Evolutionary conservation across 2,113 vertebrate species (phyloP), one percentile per base, ranked within the genome.

Genomic region (Dipodomys ordii): DNA sequence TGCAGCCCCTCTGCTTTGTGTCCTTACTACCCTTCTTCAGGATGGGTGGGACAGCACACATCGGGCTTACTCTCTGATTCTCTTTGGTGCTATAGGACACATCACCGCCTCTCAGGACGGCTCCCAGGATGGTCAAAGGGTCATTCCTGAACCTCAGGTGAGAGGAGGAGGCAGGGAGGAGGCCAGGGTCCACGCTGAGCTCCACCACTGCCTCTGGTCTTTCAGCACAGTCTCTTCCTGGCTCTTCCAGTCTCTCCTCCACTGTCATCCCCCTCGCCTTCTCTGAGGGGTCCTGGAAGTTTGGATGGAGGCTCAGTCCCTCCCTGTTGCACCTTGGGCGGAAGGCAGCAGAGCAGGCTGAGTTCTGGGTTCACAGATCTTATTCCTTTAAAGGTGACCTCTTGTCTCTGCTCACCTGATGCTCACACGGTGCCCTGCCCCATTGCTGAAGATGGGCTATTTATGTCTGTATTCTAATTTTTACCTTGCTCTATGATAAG

Each of bases 71-170:
- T 0, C 64, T 73, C 28, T 25, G 39, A 73, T 92, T 93, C 78
- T 81, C 7, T n/a, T 97, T 62, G 96, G n/a, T 39, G 86, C 77
- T 7, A 0, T 86, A 98, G 98, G 92, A 78, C 96, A 91, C 74
- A 67, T 32, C 39, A 44, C 23, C 11, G 69, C 91, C 9, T 76
- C 83, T 53, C 44, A 6, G 72, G 94, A 67, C 6, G 0, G 18
- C 7, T 49, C 0, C 0, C 74, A 93, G 62, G 44, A 81, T 0
- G 86, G 7, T 44, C 72, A 39, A n/a, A 89, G 93, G 53, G 87
- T 77, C 19, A 3, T 79, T 35, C 91, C 90, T 7, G 19, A 30
- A 76, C 85, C 90, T n/a, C 96, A 97, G 97, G 98, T 98, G 89
- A 97, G 98, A 92, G 35, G 39, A 27, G 0, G 1, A 11, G 23